Percentiles rank a stretch among this genome's conserved stretches.
Conservation (phyloP, 2,113 vertebrate species). For the Sceloporus tristichus region DNA sequence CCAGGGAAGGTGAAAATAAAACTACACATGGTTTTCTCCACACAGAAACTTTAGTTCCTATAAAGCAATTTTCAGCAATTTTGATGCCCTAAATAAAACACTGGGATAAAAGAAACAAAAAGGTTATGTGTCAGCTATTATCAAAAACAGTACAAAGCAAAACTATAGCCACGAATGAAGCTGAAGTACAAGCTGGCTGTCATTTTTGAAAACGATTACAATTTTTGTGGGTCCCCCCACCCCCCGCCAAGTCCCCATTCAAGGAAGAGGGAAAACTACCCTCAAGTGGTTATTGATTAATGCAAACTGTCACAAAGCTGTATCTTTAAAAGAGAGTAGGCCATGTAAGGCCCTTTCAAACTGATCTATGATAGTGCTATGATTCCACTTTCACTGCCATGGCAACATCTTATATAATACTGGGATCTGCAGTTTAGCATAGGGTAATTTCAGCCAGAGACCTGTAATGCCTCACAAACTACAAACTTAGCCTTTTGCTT, state of each 20-base stretch:
- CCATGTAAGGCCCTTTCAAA: not conserved
- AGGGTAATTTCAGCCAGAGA: no score
- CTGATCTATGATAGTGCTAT: no score
- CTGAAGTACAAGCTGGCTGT: constrained; percentile 61
- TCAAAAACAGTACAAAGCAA: constrained; percentile 44
- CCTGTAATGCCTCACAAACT: no score
- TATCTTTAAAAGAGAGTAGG: not conserved
- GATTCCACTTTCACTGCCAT: no score
- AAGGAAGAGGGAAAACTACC: constrained; percentile 24
- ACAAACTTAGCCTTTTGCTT: no score
- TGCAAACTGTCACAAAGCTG: not conserved
- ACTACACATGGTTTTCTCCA: not conserved
- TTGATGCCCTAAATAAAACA: constrained; percentile 62
- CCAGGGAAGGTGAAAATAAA: not conserved
- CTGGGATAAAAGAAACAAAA: constrained; percentile 49
- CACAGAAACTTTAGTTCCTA: constrained; percentile 8
- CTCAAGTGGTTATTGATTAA: constrained; percentile 45
- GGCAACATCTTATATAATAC: no score
- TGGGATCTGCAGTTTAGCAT: no score
- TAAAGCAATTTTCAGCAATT: constrained; percentile 22
- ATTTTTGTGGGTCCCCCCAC: not conserved
- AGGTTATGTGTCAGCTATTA: constrained; percentile 17
- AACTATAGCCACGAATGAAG: constrained; percentile 46
- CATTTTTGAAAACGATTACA: constrained; percentile 12
- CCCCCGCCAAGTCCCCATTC: not conserved